Conservation (phyloP, 2,797 vertebrate genomes). For the Halcyon smyrnensis region DNA sequence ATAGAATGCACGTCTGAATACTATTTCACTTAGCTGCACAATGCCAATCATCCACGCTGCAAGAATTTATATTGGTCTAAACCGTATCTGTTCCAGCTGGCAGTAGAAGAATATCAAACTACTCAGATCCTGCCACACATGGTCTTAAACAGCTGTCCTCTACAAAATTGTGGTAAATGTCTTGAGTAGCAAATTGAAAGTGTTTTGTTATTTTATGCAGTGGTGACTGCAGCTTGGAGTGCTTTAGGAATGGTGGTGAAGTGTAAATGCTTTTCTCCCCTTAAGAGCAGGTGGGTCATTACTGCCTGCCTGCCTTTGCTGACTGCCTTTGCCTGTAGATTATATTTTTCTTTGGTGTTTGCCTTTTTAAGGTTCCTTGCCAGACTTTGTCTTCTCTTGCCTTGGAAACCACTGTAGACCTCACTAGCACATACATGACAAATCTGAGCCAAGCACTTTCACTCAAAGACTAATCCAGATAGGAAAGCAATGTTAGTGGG, state of each 20-base stretch:
- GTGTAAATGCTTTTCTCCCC: not conserved
- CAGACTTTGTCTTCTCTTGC: not conserved
- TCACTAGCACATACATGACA: not conserved
- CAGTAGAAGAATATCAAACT: not conserved
- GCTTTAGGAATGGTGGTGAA: not conserved
- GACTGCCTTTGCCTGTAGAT: not conserved
- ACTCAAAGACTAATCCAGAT: not conserved
- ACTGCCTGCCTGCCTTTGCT: not conserved
- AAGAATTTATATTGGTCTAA: not conserved
- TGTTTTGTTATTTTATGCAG: not conserved
- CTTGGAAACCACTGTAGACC: not conserved
- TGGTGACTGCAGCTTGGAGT: rapidly evolving
- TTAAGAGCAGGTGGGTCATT: rapidly evolving
- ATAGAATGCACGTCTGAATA: not conserved
- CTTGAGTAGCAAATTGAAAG: not conserved
- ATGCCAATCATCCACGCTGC: not conserved
- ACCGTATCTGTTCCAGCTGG: not conserved
- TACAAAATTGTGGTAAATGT: not conserved
- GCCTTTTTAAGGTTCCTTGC: not conserved
- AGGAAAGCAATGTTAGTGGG: not conserved
- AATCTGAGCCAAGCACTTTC: not conserved
- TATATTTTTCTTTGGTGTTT: not conserved
- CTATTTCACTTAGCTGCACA: not conserved
- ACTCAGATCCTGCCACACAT: not conserved
- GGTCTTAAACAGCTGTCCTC: not conserved